Conservation (phyloP, 2,888 invertebrate genomes). For the Drosophila nr. perissopoda region DNA sequence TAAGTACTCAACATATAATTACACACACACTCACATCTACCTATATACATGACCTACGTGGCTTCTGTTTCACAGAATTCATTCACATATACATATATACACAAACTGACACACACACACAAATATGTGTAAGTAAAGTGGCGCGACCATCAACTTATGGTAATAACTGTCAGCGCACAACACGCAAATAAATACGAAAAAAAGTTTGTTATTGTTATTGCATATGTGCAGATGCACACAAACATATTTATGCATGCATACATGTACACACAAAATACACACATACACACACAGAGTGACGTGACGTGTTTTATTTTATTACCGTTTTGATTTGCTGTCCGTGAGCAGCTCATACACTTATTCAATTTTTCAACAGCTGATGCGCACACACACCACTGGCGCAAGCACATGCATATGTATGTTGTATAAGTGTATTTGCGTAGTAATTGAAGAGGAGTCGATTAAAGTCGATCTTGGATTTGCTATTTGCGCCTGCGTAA, state of each 20-base stretch:
- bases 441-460: slow-evolving; percentile 14
- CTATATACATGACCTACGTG: slow-evolving; percentile 9
- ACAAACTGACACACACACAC: background rate
- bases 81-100: slow-evolving; percentile 1
- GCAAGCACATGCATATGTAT: background rate
- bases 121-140: slow-evolving; percentile 6
- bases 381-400: slow-evolving; percentile 18
- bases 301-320: slow-evolving; percentile 42
- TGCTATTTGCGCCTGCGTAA: slow-evolving; percentile 13
- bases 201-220: slow-evolving; percentile 31
- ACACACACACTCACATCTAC: background rate
- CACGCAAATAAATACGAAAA: slow-evolving; percentile 10
- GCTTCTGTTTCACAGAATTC: slow-evolving; percentile 4
- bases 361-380: slow-evolving; percentile 52
- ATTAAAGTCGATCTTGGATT: slow-evolving; percentile 55
- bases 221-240: slow-evolving; percentile 17
- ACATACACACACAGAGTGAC: slow-evolving; percentile 13
- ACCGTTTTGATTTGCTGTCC: slow-evolving; percentile 48
- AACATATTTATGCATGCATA: background rate
- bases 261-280: background rate
- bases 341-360: slow-evolving; percentile 20
- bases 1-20: background rate
- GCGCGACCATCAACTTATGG: slow-evolving; percentile 59
- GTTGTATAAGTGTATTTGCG: background rate
- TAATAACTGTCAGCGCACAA: slow-evolving; percentile 39